phyloP scores from a whole-genome alignment of 53 echinoderm and acorn worm genomes.

The Zoroaster sp. region DNA sequence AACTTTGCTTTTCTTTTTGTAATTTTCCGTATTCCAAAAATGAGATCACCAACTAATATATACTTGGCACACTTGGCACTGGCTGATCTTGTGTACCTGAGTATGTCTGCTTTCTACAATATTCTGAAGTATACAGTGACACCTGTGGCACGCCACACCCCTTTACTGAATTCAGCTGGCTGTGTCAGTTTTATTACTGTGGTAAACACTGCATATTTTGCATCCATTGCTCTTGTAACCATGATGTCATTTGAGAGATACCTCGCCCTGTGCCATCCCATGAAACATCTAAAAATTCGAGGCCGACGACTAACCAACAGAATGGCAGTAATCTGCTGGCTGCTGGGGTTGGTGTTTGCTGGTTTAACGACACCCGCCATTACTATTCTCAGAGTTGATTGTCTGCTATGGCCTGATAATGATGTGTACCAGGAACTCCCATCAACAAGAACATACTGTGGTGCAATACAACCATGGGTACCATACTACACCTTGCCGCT shows the following conservation, averaged over 20 bases:
- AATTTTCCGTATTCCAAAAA: not conserved
- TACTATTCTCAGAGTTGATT: not conserved
- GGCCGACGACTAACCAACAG: not conserved
- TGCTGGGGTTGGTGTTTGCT: not conserved
- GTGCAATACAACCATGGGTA: not conserved
- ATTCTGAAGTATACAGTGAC: not conserved
- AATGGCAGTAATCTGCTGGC: constrained; percentile 8
- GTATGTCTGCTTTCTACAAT: not conserved
- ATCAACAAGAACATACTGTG: not conserved
- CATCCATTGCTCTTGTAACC: not conserved
- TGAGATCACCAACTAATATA: not conserved
- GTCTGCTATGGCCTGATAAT: not conserved
- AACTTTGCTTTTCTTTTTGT: constrained; percentile 9
- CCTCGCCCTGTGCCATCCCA: constrained; percentile 16
- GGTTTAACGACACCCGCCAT: not conserved
- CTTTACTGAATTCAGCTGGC: not conserved
- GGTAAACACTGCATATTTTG: not conserved
- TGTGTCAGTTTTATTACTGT: not conserved
- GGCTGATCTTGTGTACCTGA: not conserved
- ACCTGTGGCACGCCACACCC: not conserved
- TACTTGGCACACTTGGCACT: constrained; percentile 7
- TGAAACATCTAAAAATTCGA: not conserved
- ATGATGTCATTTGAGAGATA: constrained; percentile 5
- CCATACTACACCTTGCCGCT: not conserved
- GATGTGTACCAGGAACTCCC: not conserved